A percentile compares a stretch with the other conserved stretches of the same genome.
phyloP scores from a whole-genome alignment of 1,140 invertebrate genomes.

The Polypedilum pembai region DNA sequence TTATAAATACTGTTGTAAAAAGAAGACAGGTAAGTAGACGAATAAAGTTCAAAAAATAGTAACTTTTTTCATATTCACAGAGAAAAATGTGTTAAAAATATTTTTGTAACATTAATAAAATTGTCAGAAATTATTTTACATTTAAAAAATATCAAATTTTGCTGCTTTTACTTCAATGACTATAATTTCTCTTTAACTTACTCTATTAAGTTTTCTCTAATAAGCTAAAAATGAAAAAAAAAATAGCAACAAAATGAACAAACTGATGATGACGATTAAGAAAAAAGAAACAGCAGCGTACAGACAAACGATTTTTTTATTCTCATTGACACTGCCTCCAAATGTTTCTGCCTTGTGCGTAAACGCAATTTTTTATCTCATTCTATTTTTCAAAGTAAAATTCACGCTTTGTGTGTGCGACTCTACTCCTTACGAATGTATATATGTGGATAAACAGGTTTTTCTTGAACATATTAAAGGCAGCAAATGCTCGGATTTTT shows the following conservation, averaged over 20 bases:
- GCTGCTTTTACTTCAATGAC: too few relatives aligned
- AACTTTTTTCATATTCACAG: too few relatives aligned
- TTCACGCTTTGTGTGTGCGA: not conserved
- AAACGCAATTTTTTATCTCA: not conserved
- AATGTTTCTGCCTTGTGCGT: not conserved
- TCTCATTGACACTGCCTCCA: not conserved
- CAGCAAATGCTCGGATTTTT: not conserved
- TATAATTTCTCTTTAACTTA: too few relatives aligned
- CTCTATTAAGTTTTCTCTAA: too few relatives aligned
- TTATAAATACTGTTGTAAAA: too few relatives aligned
- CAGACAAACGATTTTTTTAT: not conserved
- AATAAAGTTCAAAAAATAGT: too few relatives aligned
- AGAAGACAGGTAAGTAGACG: too few relatives aligned
- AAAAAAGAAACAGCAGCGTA: not conserved
- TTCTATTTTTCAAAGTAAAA: not conserved
- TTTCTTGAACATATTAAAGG: not conserved
- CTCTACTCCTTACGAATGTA: not conserved
- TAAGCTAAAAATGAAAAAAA: not conserved
- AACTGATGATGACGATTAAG: not conserved
- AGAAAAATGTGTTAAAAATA: too few relatives aligned
- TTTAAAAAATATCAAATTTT: too few relatives aligned
- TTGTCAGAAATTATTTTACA: too few relatives aligned
- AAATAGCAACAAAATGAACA: not conserved
- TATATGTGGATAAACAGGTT: slow-evolving; percentile 13
- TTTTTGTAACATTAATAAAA: too few relatives aligned